Conservation (phyloP, 1,140 invertebrate species). For the Ostrea edulis region DNA sequence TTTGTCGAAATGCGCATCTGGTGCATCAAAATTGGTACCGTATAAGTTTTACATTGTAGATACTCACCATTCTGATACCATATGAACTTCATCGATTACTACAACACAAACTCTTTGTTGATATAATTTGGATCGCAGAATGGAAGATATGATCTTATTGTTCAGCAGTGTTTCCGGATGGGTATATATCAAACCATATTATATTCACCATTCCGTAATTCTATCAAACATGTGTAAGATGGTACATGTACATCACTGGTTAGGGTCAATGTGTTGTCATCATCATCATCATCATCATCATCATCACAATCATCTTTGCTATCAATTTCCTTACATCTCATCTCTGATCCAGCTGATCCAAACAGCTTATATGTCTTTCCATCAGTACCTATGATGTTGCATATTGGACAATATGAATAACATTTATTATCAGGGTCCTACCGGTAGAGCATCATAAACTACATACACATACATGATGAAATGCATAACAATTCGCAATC, state of each 20-base stretch:
- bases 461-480: no score
- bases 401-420: neutral
- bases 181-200: conserved; percentile 54
- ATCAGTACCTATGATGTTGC: neutral
- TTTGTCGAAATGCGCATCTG: no score
- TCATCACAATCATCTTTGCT: no score
- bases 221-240: neutral
- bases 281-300: neutral
- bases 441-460: no score
- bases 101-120: conserved; percentile 28
- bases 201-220: conserved; percentile 25
- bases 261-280: conserved; percentile 2
- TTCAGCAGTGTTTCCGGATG: conserved; percentile 48
- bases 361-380: neutral
- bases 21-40: no score
- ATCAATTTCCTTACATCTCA: no score
- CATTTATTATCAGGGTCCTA: no score
- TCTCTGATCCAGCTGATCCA: neutral
- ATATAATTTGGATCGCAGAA: conserved; percentile 35
- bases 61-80: conserved; percentile 52
- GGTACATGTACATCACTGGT: conserved; percentile 11
- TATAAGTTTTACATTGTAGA: neutral
- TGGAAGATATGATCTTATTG: conserved; percentile 12
- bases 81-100: conserved; percentile 56
- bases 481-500: no score